Evolutionary conservation across 2,113 vertebrate genomes (phyloP).

Genomic region (Sceloporus tristichus): DNA sequence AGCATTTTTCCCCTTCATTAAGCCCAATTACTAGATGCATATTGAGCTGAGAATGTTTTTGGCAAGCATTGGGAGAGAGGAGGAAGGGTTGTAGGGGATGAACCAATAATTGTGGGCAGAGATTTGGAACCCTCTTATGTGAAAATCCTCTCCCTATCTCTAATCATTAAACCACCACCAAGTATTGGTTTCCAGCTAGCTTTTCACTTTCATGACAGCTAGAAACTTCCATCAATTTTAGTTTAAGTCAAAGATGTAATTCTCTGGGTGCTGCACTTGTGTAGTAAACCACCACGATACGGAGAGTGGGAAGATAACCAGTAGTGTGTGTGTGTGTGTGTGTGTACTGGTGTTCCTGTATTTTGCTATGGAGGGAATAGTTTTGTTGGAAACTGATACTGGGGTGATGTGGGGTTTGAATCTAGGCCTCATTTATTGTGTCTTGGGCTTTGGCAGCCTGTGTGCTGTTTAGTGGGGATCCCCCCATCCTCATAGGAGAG

Average conservation of each 20-base stretch:
- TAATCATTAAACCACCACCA: neutral
- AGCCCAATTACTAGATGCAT: neutral
- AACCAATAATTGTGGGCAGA: neutral
- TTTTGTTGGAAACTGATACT: neutral
- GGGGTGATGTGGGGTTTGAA: neutral
- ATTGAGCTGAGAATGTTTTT: neutral
- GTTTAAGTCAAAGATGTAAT: neutral
- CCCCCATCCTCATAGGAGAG: neutral
- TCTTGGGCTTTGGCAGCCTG: neutral
- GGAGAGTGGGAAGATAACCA: neutral
- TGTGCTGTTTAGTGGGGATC: too few relatives aligned
- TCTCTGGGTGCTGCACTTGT: neutral
- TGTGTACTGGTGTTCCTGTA: neutral
- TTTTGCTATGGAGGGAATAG: neutral
- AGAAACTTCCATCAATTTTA: neutral
- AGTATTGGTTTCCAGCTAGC: neutral
- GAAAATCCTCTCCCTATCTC: too few relatives aligned
- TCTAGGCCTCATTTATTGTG: neutral
- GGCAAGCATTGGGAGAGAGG: neutral
- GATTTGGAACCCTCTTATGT: neutral
- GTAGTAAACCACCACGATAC: neutral
- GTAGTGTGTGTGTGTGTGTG: neutral
- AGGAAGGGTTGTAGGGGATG: neutral
- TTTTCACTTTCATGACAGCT: neutral
- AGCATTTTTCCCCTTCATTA: neutral